Evolutionary conservation across 2,888 invertebrate genomes (phyloP), one percentile per base, ranked within the genome.

Genomic region (Theretra japonica): DNA sequence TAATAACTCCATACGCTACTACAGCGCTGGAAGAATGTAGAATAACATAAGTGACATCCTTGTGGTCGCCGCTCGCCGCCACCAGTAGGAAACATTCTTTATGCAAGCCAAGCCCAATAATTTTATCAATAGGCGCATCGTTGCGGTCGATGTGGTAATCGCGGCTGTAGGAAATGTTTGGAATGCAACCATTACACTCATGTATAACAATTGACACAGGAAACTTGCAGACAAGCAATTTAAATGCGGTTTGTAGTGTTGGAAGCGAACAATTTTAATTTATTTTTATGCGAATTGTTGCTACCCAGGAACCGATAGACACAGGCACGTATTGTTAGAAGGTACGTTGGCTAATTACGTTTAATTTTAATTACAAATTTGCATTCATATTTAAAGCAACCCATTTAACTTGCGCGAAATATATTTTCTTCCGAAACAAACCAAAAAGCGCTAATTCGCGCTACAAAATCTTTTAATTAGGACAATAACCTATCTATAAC

Each of bases 81-180:
- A 41, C 41, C 65, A 48, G 79, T 83, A 89, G 87, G 88, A 88
- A 88, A 82, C 84, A 80, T 83, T 80, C 82, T 87, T 87, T 84
- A 83, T 80, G 77, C 76, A 79, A 82, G 79, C 85, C 90, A 90
- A 72, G 59, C 60, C 59, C 68, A 69, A 92, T 88, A 89, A 92
- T 91, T 92, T 88, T 91, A 92, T 92, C 91, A 91, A 91, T 90
- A 89, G 90, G 85, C 79, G 83, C 86, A 86, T 83, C 79, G 83
- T 85, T 92, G 93, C 82, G 93, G 91, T 91, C 79, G 78, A 84
- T 86, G 90, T 86, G 91, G 92, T 88, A 87, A 89, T 88, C 83
- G 86, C 79, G 76, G 76, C 74, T 79, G 82, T 78, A 82, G 84
- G 85, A 88, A 87, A 88, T 88, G 85, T 85, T 84, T 85, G 86